These are phyloP conservation scores for Cherax quadricarinatus DNA, from an alignment of 1,140 invertebrate species.

Conservation along the genomic window DNA sequence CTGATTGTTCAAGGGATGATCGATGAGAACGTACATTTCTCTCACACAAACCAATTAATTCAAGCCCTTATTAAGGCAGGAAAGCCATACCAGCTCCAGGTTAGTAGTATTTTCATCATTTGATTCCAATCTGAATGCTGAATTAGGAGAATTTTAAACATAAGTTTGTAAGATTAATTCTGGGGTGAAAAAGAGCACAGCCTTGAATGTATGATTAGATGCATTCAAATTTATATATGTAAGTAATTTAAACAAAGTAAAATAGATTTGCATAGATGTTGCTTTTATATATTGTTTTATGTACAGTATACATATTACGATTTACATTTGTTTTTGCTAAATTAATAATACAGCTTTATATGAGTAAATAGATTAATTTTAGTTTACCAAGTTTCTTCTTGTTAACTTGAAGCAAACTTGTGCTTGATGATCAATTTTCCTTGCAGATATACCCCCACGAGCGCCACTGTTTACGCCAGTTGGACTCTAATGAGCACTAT, in stretches of 20 bases:
- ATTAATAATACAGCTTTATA: too few species aligned
- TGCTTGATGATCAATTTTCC: conserved; percentile 49
- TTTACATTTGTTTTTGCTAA: not conserved
- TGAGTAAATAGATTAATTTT: too few species aligned
- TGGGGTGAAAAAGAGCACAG: too few species aligned
- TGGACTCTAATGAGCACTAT: conserved; percentile 97
- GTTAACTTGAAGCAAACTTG: not conserved
- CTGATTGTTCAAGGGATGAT: conserved; percentile 98
- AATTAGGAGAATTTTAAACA: too few species aligned
- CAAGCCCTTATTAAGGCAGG: conserved; percentile 92
- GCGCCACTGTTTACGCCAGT: conserved; percentile 92
- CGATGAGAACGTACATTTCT: conserved; percentile 99
- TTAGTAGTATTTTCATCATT: conserved; percentile 74
- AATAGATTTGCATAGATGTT: too few species aligned
- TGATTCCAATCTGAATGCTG: too few species aligned
- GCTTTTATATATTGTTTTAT: not conserved
- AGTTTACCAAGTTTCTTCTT: not conserved
- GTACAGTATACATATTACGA: not conserved
- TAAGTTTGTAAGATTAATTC: too few species aligned
- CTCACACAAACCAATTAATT: conserved; percentile 93
- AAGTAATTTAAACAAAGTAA: too few species aligned
- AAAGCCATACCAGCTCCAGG: conserved; percentile 94
- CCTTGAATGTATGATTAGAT: too few species aligned
- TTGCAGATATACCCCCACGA: conserved; percentile 93
- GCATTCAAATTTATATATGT: too few species aligned